A percentile compares a stretch with the other conserved stretches of the same genome.
These are phyloP conservation scores for Epirrhoe alternata DNA, from an alignment of 2,888 invertebrate genomes.

Conservation along the genomic window DNA sequence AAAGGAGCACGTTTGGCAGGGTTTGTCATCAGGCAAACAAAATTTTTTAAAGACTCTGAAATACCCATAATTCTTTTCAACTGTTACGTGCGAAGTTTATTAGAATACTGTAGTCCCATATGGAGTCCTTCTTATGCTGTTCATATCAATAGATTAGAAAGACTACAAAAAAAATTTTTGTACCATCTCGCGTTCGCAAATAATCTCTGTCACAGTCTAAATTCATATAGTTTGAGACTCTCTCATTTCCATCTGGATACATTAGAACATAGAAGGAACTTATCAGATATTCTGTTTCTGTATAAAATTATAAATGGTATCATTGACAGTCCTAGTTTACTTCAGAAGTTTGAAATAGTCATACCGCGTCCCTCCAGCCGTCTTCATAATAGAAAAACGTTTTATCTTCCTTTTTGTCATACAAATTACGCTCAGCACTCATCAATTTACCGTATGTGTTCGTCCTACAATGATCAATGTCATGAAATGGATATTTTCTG, in stretches of 20 bases:
- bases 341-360: background rate
- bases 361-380: background rate
- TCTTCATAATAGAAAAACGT: background rate
- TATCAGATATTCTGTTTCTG: background rate
- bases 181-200: background rate
- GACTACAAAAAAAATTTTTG: background rate
- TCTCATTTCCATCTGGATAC: background rate
- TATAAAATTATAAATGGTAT: background rate
- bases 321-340: slow-evolving; percentile 1
- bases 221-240: background rate
- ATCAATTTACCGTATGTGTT: background rate
- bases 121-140: background rate
- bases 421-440: background rate
- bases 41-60: too few species aligned
- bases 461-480: too few species aligned
- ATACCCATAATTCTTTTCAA: too few species aligned
- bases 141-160: background rate
- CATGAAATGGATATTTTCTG: too few species aligned
- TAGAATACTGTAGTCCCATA: background rate
- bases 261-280: background rate
- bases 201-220: background rate
- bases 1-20: too few species aligned
- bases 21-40: too few species aligned
- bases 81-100: too few species aligned
- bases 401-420: background rate